phyloP scores from a whole-genome alignment of 2,113 vertebrate species.

The Salvelinus fontinalis region DNA sequence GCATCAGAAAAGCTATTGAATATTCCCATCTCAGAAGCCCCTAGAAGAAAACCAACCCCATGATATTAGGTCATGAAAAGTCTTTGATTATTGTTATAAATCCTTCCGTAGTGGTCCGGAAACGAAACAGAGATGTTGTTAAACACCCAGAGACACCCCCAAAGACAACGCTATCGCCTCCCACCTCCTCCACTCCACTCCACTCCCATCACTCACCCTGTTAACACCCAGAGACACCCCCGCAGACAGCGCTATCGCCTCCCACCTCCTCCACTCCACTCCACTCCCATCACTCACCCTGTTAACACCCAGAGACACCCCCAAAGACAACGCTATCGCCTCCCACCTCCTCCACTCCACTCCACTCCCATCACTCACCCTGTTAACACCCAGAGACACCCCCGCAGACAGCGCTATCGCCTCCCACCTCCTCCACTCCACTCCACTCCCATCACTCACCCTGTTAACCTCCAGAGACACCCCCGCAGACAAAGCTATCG shows the following conservation, averaged over 20 bases:
- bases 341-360: slow-evolving; percentile 49
- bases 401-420: background rate
- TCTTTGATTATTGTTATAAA: slow-evolving; percentile 16
- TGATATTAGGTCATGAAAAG: slow-evolving; percentile 4
- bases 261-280: slow-evolving; percentile 50
- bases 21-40: background rate
- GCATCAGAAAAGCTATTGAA: background rate
- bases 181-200: slow-evolving; percentile 50
- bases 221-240: background rate
- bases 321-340: background rate
- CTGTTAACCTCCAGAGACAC: too few relatives aligned
- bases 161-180: background rate
- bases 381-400: background rate
- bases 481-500: background rate
- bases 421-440: slow-evolving; percentile 49
- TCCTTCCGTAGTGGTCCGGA: background rate
- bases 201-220: slow-evolving; percentile 49
- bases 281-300: slow-evolving; percentile 52
- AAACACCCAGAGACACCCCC: background rate
- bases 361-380: slow-evolving; percentile 49
- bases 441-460: slow-evolving; percentile 66
- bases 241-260: background rate
- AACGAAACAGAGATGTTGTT: slow-evolving; percentile 13
- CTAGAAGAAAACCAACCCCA: background rate
- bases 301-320: slow-evolving; percentile 57